phyloP scores from a whole-genome alignment of 2,888 invertebrate species.

The Ornithoptera priamus region DNA sequence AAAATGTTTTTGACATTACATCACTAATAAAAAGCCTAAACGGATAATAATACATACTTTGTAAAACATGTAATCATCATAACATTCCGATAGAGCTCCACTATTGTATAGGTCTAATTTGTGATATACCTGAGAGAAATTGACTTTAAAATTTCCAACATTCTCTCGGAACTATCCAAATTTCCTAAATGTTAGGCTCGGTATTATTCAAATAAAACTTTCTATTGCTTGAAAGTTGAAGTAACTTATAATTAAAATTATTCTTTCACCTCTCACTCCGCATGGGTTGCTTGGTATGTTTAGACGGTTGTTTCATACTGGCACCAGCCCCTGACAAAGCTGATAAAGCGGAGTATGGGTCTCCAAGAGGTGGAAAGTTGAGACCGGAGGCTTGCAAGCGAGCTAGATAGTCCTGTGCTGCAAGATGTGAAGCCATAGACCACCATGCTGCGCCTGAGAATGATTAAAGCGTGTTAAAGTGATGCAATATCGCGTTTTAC shows the following conservation, averaged over 20 bases:
- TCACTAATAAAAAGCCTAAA: too few species aligned
- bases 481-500: neutral
- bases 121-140: too few species aligned
- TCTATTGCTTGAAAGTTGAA: too few species aligned
- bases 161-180: too few species aligned
- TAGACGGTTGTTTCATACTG: slow-evolving; percentile 61
- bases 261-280: slow-evolving; percentile 62
- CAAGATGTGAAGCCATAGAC: slow-evolving; percentile 93
- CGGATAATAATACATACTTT: too few species aligned
- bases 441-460: slow-evolving; percentile 90
- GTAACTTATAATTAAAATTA: too few species aligned
- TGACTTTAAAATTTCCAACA: too few species aligned
- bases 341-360: slow-evolving; percentile 71
- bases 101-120: too few species aligned
- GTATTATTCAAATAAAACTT: too few species aligned
- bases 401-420: slow-evolving; percentile 92
- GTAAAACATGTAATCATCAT: too few species aligned
- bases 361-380: slow-evolving; percentile 83
- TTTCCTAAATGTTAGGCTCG: neutral
- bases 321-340: slow-evolving; percentile 60
- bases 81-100: too few species aligned
- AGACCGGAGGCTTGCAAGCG: slow-evolving; percentile 90
- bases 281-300: slow-evolving; percentile 55
- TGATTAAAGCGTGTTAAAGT: neutral
- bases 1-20: too few species aligned